A percentile compares a stretch with the other conserved stretches of the same genome.
These are phyloP conservation scores for Leptinotarsa undecemlineata DNA, from an alignment of 1,140 invertebrate genomes.

Conservation along the genomic window DNA sequence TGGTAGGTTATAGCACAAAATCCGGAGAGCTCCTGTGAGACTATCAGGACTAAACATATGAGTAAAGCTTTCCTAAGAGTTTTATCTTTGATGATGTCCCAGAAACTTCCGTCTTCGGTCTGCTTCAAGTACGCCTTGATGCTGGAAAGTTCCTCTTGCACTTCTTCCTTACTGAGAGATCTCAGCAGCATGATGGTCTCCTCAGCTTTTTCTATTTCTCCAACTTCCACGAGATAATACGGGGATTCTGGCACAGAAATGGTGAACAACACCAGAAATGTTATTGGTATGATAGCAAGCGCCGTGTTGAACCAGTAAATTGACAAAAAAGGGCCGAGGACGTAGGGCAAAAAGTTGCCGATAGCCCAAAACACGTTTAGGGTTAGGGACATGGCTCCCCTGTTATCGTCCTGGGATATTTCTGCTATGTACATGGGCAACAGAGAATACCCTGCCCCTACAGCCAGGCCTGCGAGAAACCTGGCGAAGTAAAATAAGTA, in stretches of 20 bases:
- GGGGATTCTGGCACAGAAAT: conserved; percentile 75
- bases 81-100: conserved; percentile 55
- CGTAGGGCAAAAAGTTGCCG: conserved; percentile 42
- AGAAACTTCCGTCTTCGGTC: conserved; percentile 25
- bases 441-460: conserved; percentile 67
- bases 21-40: conserved; percentile 76
- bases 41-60: conserved; percentile 69
- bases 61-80: conserved; percentile 67
- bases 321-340: conserved; percentile 39
- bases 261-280: conserved; percentile 60
- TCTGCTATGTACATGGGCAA: conserved; percentile 69
- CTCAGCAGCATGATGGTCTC: conserved; percentile 67
- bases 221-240: conserved; percentile 66
- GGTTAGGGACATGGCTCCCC: conserved; percentile 58
- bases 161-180: conserved; percentile 52
- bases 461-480: conserved; percentile 65
- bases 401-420: conserved; percentile 66
- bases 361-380: conserved; percentile 38
- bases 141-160: conserved; percentile 13
- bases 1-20: conserved; percentile 83
- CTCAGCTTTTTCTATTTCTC: conserved; percentile 64
- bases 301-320: conserved; percentile 57
- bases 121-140: conserved; percentile 18
- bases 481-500: conserved; percentile 59
- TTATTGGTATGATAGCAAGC: conserved; percentile 55